phyloP scores from a whole-genome alignment of 2,797 vertebrate genomes.

The Danionella dracula region DNA sequence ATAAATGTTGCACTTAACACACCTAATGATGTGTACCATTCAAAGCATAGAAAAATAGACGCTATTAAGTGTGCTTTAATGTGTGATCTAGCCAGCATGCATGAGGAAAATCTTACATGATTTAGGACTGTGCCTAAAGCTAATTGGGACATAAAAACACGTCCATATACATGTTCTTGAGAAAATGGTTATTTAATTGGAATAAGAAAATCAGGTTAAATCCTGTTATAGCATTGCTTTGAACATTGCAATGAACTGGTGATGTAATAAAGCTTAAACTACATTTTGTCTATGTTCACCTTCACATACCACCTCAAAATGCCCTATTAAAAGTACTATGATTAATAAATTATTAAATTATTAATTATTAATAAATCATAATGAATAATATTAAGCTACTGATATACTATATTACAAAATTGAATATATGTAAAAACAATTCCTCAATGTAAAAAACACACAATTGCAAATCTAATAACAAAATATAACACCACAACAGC shows the following conservation, averaged over 20 bases:
- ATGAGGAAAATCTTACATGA: slow-evolving; percentile 4
- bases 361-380: too few relatives aligned
- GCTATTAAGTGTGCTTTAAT: slow-evolving; percentile 43
- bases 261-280: too few relatives aligned
- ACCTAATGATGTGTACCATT: slow-evolving; percentile 66
- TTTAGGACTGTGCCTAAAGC: not conserved
- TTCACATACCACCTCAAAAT: too few relatives aligned
- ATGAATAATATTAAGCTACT: too few relatives aligned
- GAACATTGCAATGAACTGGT: not conserved
- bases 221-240: not conserved
- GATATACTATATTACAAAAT: too few relatives aligned
- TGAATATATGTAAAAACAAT: too few relatives aligned
- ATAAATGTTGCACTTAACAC: slow-evolving; percentile 62
- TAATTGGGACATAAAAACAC: slow-evolving; percentile 1
- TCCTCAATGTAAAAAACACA: too few relatives aligned
- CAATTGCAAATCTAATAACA: too few relatives aligned
- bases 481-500: too few relatives aligned
- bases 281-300: too few relatives aligned
- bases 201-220: not conserved
- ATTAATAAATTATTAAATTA: too few relatives aligned
- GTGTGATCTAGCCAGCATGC: not conserved
- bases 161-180: not conserved
- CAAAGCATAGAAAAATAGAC: slow-evolving; percentile 55
- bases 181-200: not conserved
- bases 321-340: too few relatives aligned